Base-by-base conservation (phyloP, 2,888 invertebrate species). In the Xestoiulus laeticollis region DNA sequence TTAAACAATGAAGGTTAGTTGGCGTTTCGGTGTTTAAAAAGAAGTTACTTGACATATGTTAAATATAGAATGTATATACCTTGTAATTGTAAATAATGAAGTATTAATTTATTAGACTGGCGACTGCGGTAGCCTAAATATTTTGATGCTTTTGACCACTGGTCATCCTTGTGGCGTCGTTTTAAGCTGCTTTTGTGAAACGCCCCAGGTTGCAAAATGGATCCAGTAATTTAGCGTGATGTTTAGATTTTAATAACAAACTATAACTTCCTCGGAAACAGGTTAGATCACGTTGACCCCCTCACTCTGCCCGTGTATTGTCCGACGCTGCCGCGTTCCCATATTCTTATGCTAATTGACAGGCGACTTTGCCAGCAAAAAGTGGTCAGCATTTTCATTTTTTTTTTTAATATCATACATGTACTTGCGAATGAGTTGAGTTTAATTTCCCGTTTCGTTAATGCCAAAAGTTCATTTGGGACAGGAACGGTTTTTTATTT, bases 211-310 rank as follows among this genome's bases (percentile, higher is more conserved):
- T 26, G 22, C 59, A 6, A 68, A 48, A n/a, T 59, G 30, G 78
- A 78, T 78, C 78, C 26, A 26, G 26, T 8, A 26, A 22, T 26
- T 3, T 78, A 10, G 26, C 30, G 78, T 78, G 78, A 78, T 78
- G 22, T 78, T 78, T 14, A 1, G 12, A 30, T 6, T 14, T 78
- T 78, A 78, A 78, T 30, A 78, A 78, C 1, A 6, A 30, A 4
- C 14, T 8, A n/a, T n/a, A 78, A 78, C 78, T 78, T 78, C 78
- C 78, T 78, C 78, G 30, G 30, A 26, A 78, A 78, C 78, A 78
- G 78, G 78, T 78, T 78, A 78, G 78, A 78, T 78, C 78, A 22
- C 78, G 30, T 78, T 78, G 78, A 78, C 78, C 78, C n/a, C 30
- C 78, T 78, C 16, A 14, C 14, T 78, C 78, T 30, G 26, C 78